Evolutionary conservation across 1,140 invertebrate species (phyloP).

Genomic region (Holotrichia oblita): DNA sequence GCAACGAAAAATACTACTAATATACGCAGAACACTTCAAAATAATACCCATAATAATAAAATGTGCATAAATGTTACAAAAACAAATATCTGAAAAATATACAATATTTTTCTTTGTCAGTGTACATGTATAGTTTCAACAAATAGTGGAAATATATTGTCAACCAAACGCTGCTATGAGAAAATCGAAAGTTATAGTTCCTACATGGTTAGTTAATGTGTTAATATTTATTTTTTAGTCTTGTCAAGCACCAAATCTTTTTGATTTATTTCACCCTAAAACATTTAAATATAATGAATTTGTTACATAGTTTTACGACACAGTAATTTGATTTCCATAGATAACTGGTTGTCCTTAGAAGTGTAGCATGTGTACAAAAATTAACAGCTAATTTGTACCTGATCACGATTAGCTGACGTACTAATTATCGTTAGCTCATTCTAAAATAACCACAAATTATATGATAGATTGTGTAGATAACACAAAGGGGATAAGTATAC

Average conservation of each 20-base stretch:
- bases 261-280: neutral
- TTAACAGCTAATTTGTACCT: constrained; percentile 28
- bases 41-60: too few relatives aligned
- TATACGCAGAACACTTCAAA: too few relatives aligned
- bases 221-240: neutral
- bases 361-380: neutral
- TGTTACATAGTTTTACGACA: neutral
- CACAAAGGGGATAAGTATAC: neutral
- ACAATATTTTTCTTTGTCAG: too few relatives aligned
- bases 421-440: neutral
- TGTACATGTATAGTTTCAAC: too few relatives aligned
- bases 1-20: too few relatives aligned
- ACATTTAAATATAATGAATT: neutral
- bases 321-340: neutral
- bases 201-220: neutral
- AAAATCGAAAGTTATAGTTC: too few relatives aligned
- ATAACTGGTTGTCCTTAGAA: neutral
- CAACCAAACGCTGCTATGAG: too few relatives aligned
- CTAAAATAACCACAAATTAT: constrained; percentile 15
- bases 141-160: too few relatives aligned
- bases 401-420: constrained; percentile 6
- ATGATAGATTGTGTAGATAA: constrained; percentile 24
- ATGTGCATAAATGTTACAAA: too few relatives aligned
- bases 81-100: too few relatives aligned
- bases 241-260: neutral